phyloP scores from a whole-genome alignment of 2,888 invertebrate genomes.

The Aspidiotus destructor region DNA sequence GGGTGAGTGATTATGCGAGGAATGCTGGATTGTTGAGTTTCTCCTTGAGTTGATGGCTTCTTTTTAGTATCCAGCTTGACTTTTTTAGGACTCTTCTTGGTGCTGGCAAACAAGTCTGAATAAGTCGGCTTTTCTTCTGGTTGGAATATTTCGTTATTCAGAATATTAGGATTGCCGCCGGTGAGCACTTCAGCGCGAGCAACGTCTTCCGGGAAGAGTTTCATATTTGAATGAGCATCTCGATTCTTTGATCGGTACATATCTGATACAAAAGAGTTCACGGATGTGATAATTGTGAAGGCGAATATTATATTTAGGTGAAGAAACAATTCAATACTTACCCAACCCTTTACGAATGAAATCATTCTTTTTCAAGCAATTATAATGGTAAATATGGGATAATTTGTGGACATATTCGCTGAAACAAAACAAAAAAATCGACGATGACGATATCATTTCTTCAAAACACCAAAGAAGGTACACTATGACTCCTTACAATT shows the following conservation, averaged over 20 bases:
- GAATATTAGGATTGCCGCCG: slow-evolving; percentile 60
- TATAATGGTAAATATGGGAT: slow-evolving; percentile 63
- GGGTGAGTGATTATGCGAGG: slow-evolving; percentile 31
- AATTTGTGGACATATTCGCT: slow-evolving; percentile 69
- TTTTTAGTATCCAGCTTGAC: slow-evolving; percentile 35
- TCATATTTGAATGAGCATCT: slow-evolving; percentile 51
- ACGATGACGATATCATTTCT: slow-evolving; percentile 14
- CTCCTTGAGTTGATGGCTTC: slow-evolving; percentile 28
- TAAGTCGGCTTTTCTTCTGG: slow-evolving; percentile 49
- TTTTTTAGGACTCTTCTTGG: slow-evolving; percentile 44
- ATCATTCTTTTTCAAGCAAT: slow-evolving; percentile 65
- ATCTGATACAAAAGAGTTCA: slow-evolving; percentile 27
- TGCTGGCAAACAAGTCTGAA: slow-evolving; percentile 47
- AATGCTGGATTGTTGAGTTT: slow-evolving; percentile 34
- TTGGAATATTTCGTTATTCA: slow-evolving; percentile 48
- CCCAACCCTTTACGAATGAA: slow-evolving; percentile 74
- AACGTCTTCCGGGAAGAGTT: slow-evolving; percentile 70
- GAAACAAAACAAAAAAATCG: slow-evolving; percentile 44
- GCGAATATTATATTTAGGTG: not conserved
- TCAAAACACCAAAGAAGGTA: slow-evolving; percentile 33
- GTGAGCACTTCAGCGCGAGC: slow-evolving; percentile 61
- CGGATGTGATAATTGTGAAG: not conserved
- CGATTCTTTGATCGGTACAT: slow-evolving; percentile 47
- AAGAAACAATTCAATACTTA: slow-evolving; percentile 44
- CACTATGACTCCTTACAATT: slow-evolving; percentile 55